phyloP scores from a whole-genome alignment of 2,888 invertebrate genomes.

The Drosophila colorata region DNA sequence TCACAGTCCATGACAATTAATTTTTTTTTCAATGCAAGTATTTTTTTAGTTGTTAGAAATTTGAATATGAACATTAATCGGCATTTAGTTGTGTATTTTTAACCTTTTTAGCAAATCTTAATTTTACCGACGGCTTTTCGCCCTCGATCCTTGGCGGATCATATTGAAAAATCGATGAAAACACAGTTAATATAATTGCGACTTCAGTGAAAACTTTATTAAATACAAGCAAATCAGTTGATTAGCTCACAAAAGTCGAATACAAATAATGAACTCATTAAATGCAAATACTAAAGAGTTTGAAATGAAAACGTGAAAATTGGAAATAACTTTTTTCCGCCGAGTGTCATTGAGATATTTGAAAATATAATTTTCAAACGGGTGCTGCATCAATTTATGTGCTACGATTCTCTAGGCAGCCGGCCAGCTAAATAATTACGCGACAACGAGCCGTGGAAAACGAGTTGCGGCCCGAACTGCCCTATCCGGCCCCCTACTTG shows the following conservation, averaged over 20 bases:
- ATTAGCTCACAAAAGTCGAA: slow-evolving; percentile 15
- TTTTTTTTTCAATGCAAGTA: too few relatives aligned
- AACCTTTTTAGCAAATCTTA: background rate
- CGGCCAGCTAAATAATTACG: slow-evolving; percentile 62
- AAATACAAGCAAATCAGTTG: slow-evolving; percentile 1
- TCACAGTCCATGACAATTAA: too few relatives aligned
- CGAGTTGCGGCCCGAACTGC: slow-evolving; percentile 54
- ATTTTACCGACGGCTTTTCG: slow-evolving; percentile 44
- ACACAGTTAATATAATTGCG: background rate
- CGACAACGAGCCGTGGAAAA: slow-evolving; percentile 73
- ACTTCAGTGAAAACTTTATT: background rate
- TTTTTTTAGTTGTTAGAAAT: too few relatives aligned
- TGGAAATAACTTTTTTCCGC: slow-evolving; percentile 5
- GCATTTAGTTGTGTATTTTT: too few relatives aligned
- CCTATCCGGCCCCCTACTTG: slow-evolving; percentile 23
- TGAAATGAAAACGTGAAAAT: slow-evolving; percentile 8
- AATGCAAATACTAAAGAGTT: slow-evolving; percentile 51
- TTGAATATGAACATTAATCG: too few relatives aligned
- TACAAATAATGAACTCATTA: slow-evolving; percentile 50
- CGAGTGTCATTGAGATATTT: slow-evolving; percentile 41
- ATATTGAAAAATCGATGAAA: background rate
- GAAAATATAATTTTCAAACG: slow-evolving; percentile 15
- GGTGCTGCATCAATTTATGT: slow-evolving; percentile 40
- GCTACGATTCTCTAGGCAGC: slow-evolving; percentile 36
- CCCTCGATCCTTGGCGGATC: slow-evolving; percentile 6